Base-by-base conservation (phyloP, 2,888 invertebrate genomes). In the Ferrisia virgata region DNA sequence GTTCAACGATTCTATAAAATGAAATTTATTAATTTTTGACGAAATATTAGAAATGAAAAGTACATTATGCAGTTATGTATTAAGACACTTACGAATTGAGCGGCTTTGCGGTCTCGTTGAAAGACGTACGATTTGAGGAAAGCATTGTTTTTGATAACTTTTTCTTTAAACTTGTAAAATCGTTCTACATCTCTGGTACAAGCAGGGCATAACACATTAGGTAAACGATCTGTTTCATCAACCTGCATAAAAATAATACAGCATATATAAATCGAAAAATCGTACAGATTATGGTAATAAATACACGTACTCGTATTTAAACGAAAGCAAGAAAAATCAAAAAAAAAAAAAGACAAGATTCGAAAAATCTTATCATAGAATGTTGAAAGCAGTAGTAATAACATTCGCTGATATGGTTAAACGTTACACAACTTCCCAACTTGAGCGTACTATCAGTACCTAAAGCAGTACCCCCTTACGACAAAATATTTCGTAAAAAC, bases 141-240 rank as follows among this genome's bases (percentile, higher is more conserved):
- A 22, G 84, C 64, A 69, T 84, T 84, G 40, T 84, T 84, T 39
- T 79, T 84, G 6, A 84, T 58, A 25, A 84, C 84, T 69, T 79
- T 84, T 79, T 84, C 84, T 69, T 84, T 84, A 28, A 84, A 84
- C 31, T 69, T 84, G 31, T 84, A 84, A 79, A 84, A 84, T 69
- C 79, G 79, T 40, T 84, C 84, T 15, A 84, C 84, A 69, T 84
- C 84, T 84, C 80, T 33, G 0, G 79, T 80, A 39, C 84, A 84
- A 11, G 84, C 79, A 5, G 79, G 58, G 39, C 84, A 84, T 36
- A 84, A 43, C 11, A 79, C 84, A 22, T 84, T 84, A 13, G 84
- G 84, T 84, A 84, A 84, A 40, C 79, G 79, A 80, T 84, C 84
- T 58, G 79, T 84, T 79, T 84, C 84, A 64, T 84, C 84, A 58